Base-by-base conservation (phyloP, 2,888 invertebrate genomes). In the Napeogenes inachia region DNA sequence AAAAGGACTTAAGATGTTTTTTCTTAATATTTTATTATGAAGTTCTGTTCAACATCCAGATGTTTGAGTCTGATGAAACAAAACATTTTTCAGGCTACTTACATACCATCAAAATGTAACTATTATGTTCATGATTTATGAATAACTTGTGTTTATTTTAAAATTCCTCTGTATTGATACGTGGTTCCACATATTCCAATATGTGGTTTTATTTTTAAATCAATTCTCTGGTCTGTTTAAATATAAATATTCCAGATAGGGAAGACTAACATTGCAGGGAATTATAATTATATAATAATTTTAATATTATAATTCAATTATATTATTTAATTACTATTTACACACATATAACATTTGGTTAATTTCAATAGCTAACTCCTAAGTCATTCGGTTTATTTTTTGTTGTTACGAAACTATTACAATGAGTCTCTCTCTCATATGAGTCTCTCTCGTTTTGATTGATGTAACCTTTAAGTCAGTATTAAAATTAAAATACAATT, bases 21-120 rank as follows among this genome's bases (percentile, higher is more conserved):
- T 89, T 89, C 85, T 82, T 86, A 82, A 87, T 89, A 87, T 87
- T 88, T 89, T 89, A 89, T 89, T 89, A 90, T 90, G 89, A 90
- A 89, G 88, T 89, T 87, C 89, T 90, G 89, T 84, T 86, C 84
- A 85, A 80, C 84, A 84, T 89, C 90, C 89, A 89, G 89, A 89
- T 89, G 89, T 88, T 85, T 81, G 76, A 83, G 78, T 82, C 78
- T 84, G 88, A 88, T 89, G 89, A 89, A 89, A 90, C 90, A 89
- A 88, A 88, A 87, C 86, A 86, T 85, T 85, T 85, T 87, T 88
- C 84, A 85, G 81, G 82, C 81, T 84, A 85, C 83, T 82, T 80
- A 79, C 78, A 75, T 74, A 75, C 74, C 79, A 78, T 82, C 81
- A 79, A 83, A 82, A 75, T 82, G 78, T 84, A 81, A 87, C 85